Percentiles rank a stretch among this genome's conserved stretches.
Conservation (phyloP, 2,797 vertebrate species). For the Enteromius anoplus region DNA sequence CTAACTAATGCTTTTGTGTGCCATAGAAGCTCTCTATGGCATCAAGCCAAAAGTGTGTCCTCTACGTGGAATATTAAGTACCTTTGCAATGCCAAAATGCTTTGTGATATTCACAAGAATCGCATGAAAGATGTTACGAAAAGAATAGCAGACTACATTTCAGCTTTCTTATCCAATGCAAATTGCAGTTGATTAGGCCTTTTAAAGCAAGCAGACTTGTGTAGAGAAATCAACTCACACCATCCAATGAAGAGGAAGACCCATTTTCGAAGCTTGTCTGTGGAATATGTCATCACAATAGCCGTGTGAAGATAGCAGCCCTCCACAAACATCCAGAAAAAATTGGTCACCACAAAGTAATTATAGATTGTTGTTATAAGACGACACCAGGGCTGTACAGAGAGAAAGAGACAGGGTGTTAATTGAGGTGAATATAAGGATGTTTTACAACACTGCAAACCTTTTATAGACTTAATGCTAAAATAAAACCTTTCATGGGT, state of each 20-base stretch:
- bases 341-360: conserved; percentile 99
- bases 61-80: not conserved
- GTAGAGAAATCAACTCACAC: conserved; percentile 84
- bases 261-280: conserved; percentile 93
- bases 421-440: conserved; percentile 5
- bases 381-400: conserved; percentile 90
- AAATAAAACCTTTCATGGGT: not conserved
- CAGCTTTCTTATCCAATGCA: not conserved
- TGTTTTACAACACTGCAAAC: not conserved
- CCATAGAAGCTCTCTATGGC: not conserved
- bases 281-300: conserved; percentile 98
- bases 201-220: not conserved
- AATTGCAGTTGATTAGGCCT: not conserved
- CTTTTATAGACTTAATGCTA: not conserved
- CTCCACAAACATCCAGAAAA: conserved; percentile 99
- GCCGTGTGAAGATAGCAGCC: conserved; percentile 98
- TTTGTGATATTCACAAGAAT: not conserved
- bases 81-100: not conserved
- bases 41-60: not conserved
- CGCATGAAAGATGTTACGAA: not conserved
- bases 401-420: conserved; percentile 22
- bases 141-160: not conserved
- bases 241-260: conserved; percentile 98
- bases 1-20: conserved; percentile 1
- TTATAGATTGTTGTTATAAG: conserved; percentile 95